phyloP scores from a whole-genome alignment of 2,888 invertebrate species.

The Drosophila nigritarsus region DNA sequence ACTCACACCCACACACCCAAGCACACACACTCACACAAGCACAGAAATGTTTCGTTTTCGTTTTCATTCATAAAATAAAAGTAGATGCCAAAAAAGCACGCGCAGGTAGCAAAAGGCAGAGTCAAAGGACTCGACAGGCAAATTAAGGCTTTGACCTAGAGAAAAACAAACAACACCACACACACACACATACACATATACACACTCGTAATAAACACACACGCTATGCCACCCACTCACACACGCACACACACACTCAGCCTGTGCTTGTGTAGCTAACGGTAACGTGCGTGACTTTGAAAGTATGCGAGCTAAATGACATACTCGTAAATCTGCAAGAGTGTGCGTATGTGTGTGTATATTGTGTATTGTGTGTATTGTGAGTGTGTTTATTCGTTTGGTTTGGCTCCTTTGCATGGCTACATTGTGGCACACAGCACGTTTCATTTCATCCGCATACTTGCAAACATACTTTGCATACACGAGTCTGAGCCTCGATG shows the following conservation, averaged over 20 bases:
- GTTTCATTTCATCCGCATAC: constrained; percentile 76
- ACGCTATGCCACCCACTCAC: constrained; percentile 22
- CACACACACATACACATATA: constrained; percentile 19
- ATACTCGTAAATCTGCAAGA: constrained; percentile 67
- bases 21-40: constrained; percentile 14
- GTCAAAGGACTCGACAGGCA: constrained; percentile 65
- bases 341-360: constrained; percentile 8
- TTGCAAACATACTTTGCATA: constrained; percentile 44
- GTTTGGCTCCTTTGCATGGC: constrained; percentile 73
- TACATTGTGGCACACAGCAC: constrained; percentile 79
- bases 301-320: constrained; percentile 73
- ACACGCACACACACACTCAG: constrained; percentile 16
- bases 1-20: constrained; percentile 12
- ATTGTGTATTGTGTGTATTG: constrained; percentile 23
- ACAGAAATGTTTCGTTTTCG: constrained; percentile 34
- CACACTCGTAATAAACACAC: constrained; percentile 12
- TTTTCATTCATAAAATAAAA: constrained; percentile 70
- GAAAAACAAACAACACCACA: constrained; percentile 65
- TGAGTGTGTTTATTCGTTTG: constrained; percentile 29
- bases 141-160: constrained; percentile 81
- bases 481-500: constrained; percentile 1
- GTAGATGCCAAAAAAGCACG: constrained; percentile 52
- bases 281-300: constrained; percentile 77
- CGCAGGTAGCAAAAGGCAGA: constrained; percentile 50
- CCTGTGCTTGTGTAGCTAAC: constrained; percentile 44